A percentile compares a stretch with the other conserved stretches of the same genome.
Evolutionary conservation across 2,113 vertebrate species (phyloP).

Genomic region (Hemibagrus wyckioides): DNA sequence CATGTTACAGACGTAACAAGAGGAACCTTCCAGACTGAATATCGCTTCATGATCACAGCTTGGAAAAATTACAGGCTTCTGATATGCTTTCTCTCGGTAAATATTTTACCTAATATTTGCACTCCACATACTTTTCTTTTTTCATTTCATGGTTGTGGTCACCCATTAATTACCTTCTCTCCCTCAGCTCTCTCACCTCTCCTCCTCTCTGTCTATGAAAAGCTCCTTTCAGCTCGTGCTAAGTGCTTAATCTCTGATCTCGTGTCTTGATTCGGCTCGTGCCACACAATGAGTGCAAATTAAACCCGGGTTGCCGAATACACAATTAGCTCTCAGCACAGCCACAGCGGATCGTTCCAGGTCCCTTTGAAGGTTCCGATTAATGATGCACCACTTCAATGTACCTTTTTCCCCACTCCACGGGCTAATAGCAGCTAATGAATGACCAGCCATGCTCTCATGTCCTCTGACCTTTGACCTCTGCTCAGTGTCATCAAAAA

Average conservation of each 20-base stretch:
- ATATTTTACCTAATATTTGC: not conserved
- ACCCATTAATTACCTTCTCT: conserved; percentile 44
- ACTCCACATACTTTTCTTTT: not conserved
- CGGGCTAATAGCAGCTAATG: conserved; percentile 49
- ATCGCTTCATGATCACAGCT: not conserved
- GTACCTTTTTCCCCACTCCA: conserved; percentile 33
- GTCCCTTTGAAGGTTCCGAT: conserved; percentile 40
- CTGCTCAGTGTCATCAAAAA: conserved; percentile 3
- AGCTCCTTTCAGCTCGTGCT: conserved; percentile 66
- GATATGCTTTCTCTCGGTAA: not conserved
- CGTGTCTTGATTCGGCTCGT: conserved; percentile 71
- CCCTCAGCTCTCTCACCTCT: conserved; percentile 49
- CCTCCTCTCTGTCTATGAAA: conserved; percentile 25
- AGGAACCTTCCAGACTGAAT: not conserved
- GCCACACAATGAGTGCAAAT: conserved; percentile 73
- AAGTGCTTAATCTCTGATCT: conserved; percentile 79
- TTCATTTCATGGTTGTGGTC: not conserved
- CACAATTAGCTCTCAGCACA: conserved; percentile 59
- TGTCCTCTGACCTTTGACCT: conserved; percentile 41
- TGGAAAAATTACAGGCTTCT: not conserved
- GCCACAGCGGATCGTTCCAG: not conserved
- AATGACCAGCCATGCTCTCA: conserved; percentile 8
- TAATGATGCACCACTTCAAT: conserved; percentile 37
- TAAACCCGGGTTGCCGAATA: conserved; percentile 66
- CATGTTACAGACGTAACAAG: not conserved